These are phyloP conservation scores for Tetrao urogallus DNA, from an alignment of 2,113 vertebrate species.

Conservation along the genomic window DNA sequence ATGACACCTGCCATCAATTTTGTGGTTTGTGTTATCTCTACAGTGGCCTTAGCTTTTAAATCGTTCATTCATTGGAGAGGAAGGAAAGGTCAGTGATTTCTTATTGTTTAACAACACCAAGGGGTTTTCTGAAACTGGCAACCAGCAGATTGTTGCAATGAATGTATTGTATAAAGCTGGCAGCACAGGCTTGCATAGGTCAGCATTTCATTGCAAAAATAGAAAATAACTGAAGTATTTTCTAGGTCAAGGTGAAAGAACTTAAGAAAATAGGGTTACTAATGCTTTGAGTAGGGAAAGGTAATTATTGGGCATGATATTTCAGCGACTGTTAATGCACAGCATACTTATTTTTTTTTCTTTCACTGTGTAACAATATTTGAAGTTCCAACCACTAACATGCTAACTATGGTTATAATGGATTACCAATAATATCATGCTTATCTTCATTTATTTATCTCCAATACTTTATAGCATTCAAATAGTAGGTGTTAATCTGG, in stretches of 20 bases:
- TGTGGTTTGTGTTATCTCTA: not conserved
- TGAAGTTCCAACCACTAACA: not conserved
- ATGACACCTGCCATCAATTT: not conserved
- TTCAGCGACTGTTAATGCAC: not conserved
- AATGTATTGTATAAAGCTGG: not conserved
- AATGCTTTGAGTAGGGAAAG: not conserved
- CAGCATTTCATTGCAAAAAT: constrained; percentile 66
- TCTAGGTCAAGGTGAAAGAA: constrained; percentile 64
- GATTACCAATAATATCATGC: not conserved
- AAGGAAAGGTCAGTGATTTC: constrained; percentile 38
- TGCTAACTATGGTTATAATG: not conserved
- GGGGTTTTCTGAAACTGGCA: constrained; percentile 54
- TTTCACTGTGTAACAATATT: not conserved
- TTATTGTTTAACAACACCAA: constrained; percentile 43
- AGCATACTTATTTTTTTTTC: not conserved
- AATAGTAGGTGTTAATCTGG: not conserved
- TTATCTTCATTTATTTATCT: not conserved
- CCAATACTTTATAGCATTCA: not conserved
- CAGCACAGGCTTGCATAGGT: constrained; percentile 48
- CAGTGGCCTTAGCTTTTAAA: not conserved
- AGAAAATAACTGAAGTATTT: constrained; percentile 40
- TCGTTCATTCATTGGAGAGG: constrained; percentile 17
- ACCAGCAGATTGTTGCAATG: constrained; percentile 20
- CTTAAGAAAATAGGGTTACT: constrained; percentile 14
- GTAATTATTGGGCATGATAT: not conserved